These are phyloP conservation scores for Pitta sordida DNA, from an alignment of 2,113 vertebrate genomes.

Conservation along the genomic window DNA sequence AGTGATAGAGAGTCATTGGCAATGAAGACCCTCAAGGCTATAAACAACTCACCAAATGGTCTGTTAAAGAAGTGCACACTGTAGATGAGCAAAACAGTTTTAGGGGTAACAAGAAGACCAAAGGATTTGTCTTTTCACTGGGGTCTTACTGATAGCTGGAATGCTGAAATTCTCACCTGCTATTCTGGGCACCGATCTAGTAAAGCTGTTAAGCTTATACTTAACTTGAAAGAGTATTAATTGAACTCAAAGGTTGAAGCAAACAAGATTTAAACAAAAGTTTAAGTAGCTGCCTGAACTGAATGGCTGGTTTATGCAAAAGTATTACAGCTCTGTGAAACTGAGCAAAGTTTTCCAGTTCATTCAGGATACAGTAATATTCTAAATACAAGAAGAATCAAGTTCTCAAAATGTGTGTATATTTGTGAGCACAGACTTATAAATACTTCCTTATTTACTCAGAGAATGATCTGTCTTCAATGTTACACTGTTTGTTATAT, in stretches of 20 bases:
- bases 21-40: background rate
- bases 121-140: background rate
- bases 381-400: background rate
- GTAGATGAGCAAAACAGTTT: background rate
- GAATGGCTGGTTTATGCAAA: background rate
- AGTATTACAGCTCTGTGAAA: background rate
- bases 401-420: background rate
- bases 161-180: background rate
- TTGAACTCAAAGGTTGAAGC: background rate
- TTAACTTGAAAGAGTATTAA: background rate
- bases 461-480: background rate
- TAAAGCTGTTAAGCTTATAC: background rate
- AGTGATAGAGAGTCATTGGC: fast-evolving
- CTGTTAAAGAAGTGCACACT: background rate
- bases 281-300: background rate
- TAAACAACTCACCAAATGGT: background rate
- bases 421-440: background rate
- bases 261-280: background rate
- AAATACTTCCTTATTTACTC: background rate
- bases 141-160: background rate
- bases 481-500: background rate
- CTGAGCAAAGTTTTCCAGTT: background rate
- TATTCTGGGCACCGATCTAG: background rate
- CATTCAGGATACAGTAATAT: background rate
- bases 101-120: background rate